phyloP scores from a whole-genome alignment of 2,113 vertebrate species.

The Pomatorhinus ruficollis region DNA sequence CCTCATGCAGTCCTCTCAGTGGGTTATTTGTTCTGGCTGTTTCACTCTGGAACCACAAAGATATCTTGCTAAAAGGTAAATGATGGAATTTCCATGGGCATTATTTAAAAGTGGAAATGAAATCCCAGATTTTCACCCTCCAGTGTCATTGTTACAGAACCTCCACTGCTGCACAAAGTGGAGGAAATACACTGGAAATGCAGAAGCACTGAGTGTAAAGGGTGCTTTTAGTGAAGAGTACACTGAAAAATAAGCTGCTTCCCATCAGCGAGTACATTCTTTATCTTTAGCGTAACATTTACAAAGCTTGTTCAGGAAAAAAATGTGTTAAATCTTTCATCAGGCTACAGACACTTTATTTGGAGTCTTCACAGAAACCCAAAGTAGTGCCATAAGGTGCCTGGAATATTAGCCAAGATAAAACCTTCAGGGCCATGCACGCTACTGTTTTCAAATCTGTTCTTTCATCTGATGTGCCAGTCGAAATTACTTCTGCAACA shows the following conservation, averaged over 20 bases:
- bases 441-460: conserved; percentile 80
- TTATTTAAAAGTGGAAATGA: background rate
- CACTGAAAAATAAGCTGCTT: conserved; percentile 35
- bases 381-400: conserved; percentile 71
- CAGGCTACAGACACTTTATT: conserved; percentile 63
- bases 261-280: conserved; percentile 29
- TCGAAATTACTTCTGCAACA: conserved; percentile 78
- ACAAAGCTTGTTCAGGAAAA: conserved; percentile 34
- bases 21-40: background rate
- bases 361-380: conserved; percentile 51
- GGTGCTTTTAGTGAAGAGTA: background rate
- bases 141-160: background rate
- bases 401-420: conserved; percentile 74
- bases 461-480: conserved; percentile 74
- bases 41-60: background rate
- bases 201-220: background rate
- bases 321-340: conserved; percentile 66
- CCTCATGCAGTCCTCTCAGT: background rate
- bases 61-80: background rate
- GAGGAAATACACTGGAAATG: background rate
- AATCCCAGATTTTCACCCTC: background rate
- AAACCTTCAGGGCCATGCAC: conserved; percentile 72
- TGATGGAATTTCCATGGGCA: background rate
- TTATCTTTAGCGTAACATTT: conserved; percentile 14
- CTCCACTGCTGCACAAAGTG: background rate